Percentiles rank a stretch among this genome's conserved stretches.
Conservation (phyloP, 2,113 vertebrate species). For the Gopherus evgoodei region DNA sequence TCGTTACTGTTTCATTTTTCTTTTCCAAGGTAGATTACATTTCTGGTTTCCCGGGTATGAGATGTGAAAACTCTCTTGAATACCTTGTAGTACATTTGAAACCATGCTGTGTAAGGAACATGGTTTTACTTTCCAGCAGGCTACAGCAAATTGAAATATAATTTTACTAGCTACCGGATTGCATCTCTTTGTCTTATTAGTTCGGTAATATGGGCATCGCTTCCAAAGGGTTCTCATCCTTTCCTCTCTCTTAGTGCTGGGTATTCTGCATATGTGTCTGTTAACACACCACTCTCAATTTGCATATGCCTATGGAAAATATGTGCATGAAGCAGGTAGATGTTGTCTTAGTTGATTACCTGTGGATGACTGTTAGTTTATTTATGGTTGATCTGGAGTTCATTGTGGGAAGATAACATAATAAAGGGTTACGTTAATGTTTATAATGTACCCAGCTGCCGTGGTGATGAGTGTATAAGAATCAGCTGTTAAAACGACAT, state of each 20-base stretch:
- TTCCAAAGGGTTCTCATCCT: no score
- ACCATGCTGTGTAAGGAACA: accelerated
- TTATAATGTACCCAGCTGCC: not conserved
- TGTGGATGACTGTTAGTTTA: not conserved
- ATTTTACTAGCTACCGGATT: accelerated
- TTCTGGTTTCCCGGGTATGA: not conserved
- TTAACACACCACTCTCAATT: not conserved
- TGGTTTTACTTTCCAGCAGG: not conserved
- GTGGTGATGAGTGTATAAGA: not conserved
- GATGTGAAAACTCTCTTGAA: not conserved
- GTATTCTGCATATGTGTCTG: not conserved
- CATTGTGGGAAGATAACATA: not conserved
- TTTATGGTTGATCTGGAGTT: not conserved
- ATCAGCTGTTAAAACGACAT: not conserved
- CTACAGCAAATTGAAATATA: not conserved
- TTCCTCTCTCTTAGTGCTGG: accelerated
- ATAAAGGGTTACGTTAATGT: not conserved
- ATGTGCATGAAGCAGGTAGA: not conserved
- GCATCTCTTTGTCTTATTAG: not conserved
- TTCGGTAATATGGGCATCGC: no score
- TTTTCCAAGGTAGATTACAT: not conserved
- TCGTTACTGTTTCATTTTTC: not conserved
- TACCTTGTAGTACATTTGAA: not conserved
- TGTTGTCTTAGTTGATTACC: not conserved
- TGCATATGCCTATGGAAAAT: accelerated